Conservation (phyloP, 2,888 invertebrate genomes). For the Nycteola revayana region DNA sequence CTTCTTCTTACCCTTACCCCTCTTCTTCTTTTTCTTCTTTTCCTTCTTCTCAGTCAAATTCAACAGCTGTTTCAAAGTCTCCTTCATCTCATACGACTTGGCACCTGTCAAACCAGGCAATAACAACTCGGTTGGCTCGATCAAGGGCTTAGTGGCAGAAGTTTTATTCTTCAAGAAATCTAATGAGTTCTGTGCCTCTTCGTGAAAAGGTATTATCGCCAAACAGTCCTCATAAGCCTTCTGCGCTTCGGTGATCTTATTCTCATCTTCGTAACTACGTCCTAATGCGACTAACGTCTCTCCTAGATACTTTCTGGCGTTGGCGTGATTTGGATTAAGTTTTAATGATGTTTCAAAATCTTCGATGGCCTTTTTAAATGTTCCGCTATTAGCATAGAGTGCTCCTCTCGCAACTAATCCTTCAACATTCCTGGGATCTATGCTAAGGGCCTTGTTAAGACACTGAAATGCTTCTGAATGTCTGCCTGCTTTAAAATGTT, state of each 20-base stretch:
- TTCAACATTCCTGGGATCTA: constrained; percentile 95
- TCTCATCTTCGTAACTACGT: constrained; percentile 93
- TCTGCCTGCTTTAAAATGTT: constrained; percentile 95
- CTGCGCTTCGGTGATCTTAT: constrained; percentile 91
- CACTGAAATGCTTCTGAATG: constrained; percentile 97
- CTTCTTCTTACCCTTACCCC: constrained; percentile 85
- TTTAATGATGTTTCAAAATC: constrained; percentile 96
- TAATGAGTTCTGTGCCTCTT: constrained; percentile 92
- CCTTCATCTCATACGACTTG: constrained; percentile 84
- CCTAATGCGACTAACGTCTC: constrained; percentile 95
- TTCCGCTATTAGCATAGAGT: constrained; percentile 95
- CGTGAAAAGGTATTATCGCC: constrained; percentile 91
- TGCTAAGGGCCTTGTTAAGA: constrained; percentile 94
- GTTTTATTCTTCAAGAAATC: constrained; percentile 89
- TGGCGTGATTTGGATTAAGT: constrained; percentile 93
- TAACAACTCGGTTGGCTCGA: constrained; percentile 83
- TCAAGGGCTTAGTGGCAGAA: constrained; percentile 80
- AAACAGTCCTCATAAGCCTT: constrained; percentile 93
- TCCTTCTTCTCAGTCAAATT: constrained; percentile 84
- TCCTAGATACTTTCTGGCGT: constrained; percentile 96
- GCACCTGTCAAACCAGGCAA: constrained; percentile 82
- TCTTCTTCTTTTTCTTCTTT: constrained; percentile 85
- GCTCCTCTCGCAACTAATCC: constrained; percentile 96
- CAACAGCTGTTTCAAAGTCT: constrained; percentile 84
- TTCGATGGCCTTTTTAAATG: constrained; percentile 95